Conservation (phyloP, 2,113 vertebrate genomes). For the Acinonyx jubatus region DNA sequence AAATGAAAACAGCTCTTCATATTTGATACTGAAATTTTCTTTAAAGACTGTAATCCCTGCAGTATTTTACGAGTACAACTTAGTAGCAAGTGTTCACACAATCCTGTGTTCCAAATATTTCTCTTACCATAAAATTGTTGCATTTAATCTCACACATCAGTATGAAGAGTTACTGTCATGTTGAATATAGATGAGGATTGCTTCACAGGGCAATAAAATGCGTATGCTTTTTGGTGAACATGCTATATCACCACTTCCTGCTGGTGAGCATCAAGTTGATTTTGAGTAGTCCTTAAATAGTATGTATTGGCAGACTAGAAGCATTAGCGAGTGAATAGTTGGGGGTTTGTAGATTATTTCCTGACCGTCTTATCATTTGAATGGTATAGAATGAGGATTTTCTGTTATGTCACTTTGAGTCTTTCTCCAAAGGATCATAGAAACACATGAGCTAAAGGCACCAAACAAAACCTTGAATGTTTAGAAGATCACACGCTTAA, state of each 20-base stretch:
- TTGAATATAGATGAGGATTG: constrained; percentile 45
- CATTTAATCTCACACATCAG: constrained; percentile 63
- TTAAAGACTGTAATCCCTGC: constrained; percentile 43
- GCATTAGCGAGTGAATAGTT: not conserved
- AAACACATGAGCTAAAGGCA: not conserved
- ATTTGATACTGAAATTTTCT: constrained; percentile 12
- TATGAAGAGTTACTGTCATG: constrained; percentile 68
- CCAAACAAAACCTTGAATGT: not conserved
- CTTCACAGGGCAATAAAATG: constrained; percentile 36
- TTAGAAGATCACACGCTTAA: not conserved
- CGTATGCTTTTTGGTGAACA: constrained; percentile 45
- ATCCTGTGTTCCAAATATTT: constrained; percentile 77
- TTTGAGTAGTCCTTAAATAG: constrained; percentile 32
- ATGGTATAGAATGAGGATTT: not conserved
- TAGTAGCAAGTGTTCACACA: constrained; percentile 67
- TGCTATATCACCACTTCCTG: not conserved
- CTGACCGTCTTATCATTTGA: not conserved
- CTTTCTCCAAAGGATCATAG: not conserved
- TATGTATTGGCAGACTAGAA: not conserved
- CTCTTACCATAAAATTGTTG: constrained; percentile 69
- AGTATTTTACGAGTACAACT: constrained; percentile 66
- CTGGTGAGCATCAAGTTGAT: constrained; percentile 18
- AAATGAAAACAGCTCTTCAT: constrained; percentile 52
- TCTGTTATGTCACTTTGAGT: not conserved
- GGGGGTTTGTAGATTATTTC: not conserved